phyloP scores from a whole-genome alignment of 2,888 invertebrate genomes.

The Drosophila anceps region DNA sequence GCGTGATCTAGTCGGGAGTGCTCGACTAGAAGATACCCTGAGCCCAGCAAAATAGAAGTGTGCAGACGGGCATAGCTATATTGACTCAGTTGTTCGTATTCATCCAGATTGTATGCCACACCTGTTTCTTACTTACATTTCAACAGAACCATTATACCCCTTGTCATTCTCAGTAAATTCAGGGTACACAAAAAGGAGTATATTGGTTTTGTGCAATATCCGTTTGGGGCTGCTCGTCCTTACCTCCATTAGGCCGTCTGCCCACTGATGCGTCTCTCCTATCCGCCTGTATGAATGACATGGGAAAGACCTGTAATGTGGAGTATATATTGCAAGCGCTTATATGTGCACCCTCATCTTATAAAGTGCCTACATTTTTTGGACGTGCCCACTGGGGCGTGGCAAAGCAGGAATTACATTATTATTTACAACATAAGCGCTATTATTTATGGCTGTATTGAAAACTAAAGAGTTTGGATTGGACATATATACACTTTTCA shows the following conservation, averaged over 20 bases:
- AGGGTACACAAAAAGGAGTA: neutral
- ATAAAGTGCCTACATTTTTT: conserved; percentile 1
- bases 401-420: conserved; percentile 2
- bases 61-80: too few species aligned
- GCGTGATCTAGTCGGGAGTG: neutral
- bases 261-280: neutral
- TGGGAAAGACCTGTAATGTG: neutral
- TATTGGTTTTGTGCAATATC: neutral
- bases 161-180: too few species aligned
- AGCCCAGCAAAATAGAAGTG: neutral
- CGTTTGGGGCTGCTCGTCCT: neutral
- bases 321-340: neutral
- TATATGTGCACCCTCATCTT: neutral
- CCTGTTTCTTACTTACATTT: too few species aligned
- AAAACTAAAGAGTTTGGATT: neutral
- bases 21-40: neutral
- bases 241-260: neutral
- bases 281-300: neutral
- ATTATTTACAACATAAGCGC: neutral
- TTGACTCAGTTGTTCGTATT: neutral
- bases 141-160: too few species aligned
- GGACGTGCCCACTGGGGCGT: conserved; percentile 1
- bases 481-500: neutral
- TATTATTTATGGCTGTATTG: neutral
- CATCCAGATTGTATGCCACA: too few species aligned